These are phyloP conservation scores for Desmophyllum pertusum DNA, from an alignment of 92 coral and sea anemone genomes.

Conservation along the genomic window DNA sequence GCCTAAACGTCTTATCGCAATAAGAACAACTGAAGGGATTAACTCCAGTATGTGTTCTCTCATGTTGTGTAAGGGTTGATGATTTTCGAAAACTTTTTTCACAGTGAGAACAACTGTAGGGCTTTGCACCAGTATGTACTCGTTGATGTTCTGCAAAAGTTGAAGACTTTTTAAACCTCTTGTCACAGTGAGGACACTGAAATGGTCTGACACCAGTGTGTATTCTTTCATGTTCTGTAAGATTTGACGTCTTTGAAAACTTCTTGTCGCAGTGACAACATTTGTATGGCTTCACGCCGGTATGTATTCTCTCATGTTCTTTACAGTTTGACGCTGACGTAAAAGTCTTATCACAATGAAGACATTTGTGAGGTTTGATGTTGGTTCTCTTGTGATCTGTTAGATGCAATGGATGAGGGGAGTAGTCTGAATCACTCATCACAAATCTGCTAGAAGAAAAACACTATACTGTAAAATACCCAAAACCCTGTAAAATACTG, in stretches of 20 bases:
- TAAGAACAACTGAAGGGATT: not conserved
- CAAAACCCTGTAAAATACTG: too few species aligned
- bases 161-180: too few species aligned
- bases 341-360: not conserved
- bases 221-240: not conserved
- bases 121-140: not conserved
- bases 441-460: too few species aligned
- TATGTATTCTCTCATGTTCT: too few species aligned
- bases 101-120: too few species aligned
- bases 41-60: not conserved
- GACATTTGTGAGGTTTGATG: not conserved
- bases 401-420: not conserved
- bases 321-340: too few species aligned
- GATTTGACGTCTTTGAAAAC: not conserved
- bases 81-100: too few species aligned
- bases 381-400: not conserved
- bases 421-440: too few species aligned
- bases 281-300: too few species aligned
- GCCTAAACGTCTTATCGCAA: slow-evolving; percentile 5
- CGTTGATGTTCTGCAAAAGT: not conserved
- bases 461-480: too few species aligned
- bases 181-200: too few species aligned
- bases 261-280: slow-evolving; percentile 7
- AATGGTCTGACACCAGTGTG: not conserved
- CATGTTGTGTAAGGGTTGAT: not conserved